Conservation (phyloP, 2,797 vertebrate genomes). For the Coreius guichenoti region DNA sequence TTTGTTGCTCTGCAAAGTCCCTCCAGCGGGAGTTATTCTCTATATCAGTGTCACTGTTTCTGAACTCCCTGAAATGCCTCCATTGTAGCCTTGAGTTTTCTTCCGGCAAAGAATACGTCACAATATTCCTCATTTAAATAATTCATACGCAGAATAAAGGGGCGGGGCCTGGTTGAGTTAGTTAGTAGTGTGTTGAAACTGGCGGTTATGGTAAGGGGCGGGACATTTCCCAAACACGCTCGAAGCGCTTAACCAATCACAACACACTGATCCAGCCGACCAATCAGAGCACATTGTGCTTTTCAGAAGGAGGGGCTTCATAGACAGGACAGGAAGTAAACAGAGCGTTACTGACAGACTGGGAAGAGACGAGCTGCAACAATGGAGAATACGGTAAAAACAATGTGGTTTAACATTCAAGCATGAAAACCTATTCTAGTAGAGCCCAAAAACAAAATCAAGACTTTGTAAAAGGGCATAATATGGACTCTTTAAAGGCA, state of each 20-base stretch:
- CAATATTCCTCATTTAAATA: too few species aligned
- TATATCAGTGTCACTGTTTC: neutral
- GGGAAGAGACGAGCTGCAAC: too few species aligned
- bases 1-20: too few species aligned
- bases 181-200: too few species aligned
- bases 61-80: neutral
- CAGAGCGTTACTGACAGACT: neutral
- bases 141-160: too few species aligned
- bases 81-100: too few species aligned
- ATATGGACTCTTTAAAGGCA: neutral
- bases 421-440: neutral
- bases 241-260: too few species aligned
- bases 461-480: neutral
- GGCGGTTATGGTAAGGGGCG: too few species aligned
- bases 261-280: too few species aligned
- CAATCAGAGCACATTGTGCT: neutral
- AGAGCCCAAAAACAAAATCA: neutral
- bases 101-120: accelerated
- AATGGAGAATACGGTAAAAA: too few species aligned
- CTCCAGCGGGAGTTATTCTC: neutral
- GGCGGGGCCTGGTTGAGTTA: too few species aligned
- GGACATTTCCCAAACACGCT: too few species aligned
- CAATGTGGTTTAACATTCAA: neutral
- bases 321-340: neutral
- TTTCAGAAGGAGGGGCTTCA: neutral